A percentile compares a stretch with the other conserved stretches of the same genome.
Conservation (phyloP, 1,140 invertebrate species). For the Brachionus plicatilis region DNA sequence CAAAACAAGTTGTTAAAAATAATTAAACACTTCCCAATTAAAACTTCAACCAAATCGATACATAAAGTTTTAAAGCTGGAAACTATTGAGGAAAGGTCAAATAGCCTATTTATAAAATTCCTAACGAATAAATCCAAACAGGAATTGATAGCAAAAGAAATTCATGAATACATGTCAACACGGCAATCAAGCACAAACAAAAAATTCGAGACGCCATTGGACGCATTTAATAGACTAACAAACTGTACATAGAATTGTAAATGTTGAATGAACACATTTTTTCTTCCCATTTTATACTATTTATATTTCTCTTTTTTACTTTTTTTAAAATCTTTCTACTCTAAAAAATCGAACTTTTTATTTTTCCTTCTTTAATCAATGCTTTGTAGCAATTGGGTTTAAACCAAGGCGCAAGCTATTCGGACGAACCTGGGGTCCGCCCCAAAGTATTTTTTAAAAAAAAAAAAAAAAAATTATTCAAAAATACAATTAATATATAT, state of each 20-base stretch:
- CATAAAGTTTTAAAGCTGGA: neutral
- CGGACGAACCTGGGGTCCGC: no score
- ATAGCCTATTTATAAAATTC: neutral
- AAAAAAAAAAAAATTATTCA: no score
- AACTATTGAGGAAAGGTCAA: neutral
- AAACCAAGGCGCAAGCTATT: no score
- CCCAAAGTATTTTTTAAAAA: no score
- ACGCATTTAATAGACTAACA: neutral
- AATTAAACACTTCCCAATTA: neutral
- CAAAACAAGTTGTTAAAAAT: neutral
- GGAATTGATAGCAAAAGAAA: neutral
- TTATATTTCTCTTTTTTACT: no score
- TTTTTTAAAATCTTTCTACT: no score
- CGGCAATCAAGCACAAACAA: neutral
- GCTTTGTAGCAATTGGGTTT: no score
- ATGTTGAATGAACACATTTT: neutral
- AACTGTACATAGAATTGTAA: neutral
- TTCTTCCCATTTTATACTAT: neutral
- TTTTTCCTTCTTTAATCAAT: no score
- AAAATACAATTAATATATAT: no score
- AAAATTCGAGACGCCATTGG: no score
- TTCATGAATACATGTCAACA: neutral
- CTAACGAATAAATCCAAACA: neutral
- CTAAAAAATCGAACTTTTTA: no score
- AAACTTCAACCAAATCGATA: neutral